phyloP scores from a whole-genome alignment of 2,113 vertebrate genomes.

The Myrmecophaga tridactyla region DNA sequence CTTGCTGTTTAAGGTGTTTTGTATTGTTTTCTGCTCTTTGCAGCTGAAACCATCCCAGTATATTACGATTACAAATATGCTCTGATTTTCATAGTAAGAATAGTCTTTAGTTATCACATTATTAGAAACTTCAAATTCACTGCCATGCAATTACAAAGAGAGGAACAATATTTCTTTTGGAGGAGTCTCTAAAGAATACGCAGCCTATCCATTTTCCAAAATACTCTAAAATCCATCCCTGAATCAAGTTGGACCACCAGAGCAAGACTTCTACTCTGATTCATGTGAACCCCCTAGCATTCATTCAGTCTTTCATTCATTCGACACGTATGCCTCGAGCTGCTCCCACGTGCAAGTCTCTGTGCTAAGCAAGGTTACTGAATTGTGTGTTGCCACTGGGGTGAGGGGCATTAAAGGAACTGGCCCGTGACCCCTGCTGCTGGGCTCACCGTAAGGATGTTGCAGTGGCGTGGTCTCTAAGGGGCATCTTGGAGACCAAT shows the following conservation, averaged over 20 bases:
- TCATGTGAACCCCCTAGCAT: background rate
- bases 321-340: too few species aligned
- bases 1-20: background rate
- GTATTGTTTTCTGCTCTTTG: background rate
- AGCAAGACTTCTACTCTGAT: background rate
- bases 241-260: background rate
- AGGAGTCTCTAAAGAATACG: background rate
- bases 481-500: background rate
- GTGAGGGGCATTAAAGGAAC: background rate
- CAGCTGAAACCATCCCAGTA: background rate
- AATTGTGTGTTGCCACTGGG: background rate
- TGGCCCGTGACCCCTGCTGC: background rate
- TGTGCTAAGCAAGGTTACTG: background rate
- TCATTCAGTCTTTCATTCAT: background rate
- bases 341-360: background rate
- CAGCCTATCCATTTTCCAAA: background rate
- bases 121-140: background rate
- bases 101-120: background rate
- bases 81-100: background rate
- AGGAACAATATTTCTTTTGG: background rate
- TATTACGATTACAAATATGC: background rate
- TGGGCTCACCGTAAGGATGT: background rate
- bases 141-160: background rate
- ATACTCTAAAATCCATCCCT: background rate
- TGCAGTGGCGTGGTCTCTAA: background rate